Evolutionary conservation across 2,113 vertebrate genomes (phyloP).

Genomic region (Perca fluviatilis): DNA sequence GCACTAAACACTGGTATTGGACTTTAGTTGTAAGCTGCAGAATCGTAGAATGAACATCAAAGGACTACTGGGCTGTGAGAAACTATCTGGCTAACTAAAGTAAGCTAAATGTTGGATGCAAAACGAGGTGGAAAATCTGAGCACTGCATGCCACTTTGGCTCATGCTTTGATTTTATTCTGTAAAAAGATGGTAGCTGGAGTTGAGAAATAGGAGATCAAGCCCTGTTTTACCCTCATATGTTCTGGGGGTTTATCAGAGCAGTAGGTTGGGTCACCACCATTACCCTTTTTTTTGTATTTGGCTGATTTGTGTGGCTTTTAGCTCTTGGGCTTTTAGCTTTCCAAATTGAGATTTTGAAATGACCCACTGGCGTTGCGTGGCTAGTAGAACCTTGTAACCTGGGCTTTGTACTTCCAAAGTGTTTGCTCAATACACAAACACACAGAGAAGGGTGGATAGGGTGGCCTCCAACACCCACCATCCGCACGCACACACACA

Average conservation of each 20-base stretch:
- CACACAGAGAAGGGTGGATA: background rate
- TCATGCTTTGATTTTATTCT: background rate
- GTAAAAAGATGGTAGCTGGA: background rate
- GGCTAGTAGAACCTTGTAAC: background rate
- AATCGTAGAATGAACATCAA: too few species aligned
- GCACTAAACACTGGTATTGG: too few species aligned
- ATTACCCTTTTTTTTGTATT: background rate
- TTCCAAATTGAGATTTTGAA: background rate
- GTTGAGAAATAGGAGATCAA: background rate
- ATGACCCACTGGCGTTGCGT: background rate
- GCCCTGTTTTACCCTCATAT: background rate
- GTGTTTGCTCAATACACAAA: background rate
- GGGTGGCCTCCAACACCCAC: background rate
- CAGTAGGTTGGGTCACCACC: background rate
- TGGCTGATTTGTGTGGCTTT: background rate
- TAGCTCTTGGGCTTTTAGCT: background rate
- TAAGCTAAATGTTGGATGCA: too few species aligned
- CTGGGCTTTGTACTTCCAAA: background rate
- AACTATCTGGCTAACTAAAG: too few species aligned
- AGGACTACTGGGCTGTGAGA: too few species aligned
- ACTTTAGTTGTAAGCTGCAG: too few species aligned
- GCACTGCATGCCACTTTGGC: background rate
- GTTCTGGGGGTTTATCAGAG: background rate
- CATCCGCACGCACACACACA: conserved; percentile 19
- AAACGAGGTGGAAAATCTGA: too few species aligned